phyloP scores from a whole-genome alignment of 23 tunicate genomes.

The Ascidia mentula region DNA sequence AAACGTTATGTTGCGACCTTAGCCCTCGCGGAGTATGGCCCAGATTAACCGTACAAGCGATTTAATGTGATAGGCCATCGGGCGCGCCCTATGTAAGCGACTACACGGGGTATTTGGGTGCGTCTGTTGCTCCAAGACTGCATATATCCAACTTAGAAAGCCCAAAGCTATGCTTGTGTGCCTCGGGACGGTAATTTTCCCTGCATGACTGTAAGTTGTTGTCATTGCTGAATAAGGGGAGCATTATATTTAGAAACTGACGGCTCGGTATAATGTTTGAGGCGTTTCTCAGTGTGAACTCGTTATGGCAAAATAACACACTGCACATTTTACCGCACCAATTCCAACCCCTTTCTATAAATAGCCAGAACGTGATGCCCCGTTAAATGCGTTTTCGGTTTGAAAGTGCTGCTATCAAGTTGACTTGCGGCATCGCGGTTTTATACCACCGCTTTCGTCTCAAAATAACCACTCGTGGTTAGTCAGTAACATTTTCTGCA shows the following conservation, averaged over 20 bases:
- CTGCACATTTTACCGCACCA: not conserved
- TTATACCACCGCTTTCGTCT: not conserved
- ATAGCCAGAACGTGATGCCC: not conserved
- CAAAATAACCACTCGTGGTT: not conserved
- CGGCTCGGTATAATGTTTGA: not conserved
- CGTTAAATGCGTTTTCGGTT: not conserved
- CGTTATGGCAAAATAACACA: not conserved
- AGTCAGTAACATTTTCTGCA: not conserved
- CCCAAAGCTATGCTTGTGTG: not conserved
- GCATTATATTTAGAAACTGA: not conserved
- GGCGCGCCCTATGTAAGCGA: not conserved
- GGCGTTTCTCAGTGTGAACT: slow-evolving; percentile 1
- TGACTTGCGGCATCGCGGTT: not conserved
- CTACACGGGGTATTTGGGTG: not conserved
- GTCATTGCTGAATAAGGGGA: not conserved
- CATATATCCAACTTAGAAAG: too few species aligned
- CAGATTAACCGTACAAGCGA: not conserved
- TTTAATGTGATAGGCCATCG: not conserved
- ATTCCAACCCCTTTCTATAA: not conserved
- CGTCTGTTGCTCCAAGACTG: not conserved
- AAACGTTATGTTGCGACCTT: too few species aligned
- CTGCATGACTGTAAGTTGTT: not conserved
- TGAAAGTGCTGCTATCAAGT: not conserved
- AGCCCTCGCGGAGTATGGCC: too few species aligned
- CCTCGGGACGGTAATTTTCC: not conserved